Evolutionary conservation across 2,113 vertebrate species (phyloP), one percentile per base, ranked within the genome.

Genomic region (Chaetura pelagica): DNA sequence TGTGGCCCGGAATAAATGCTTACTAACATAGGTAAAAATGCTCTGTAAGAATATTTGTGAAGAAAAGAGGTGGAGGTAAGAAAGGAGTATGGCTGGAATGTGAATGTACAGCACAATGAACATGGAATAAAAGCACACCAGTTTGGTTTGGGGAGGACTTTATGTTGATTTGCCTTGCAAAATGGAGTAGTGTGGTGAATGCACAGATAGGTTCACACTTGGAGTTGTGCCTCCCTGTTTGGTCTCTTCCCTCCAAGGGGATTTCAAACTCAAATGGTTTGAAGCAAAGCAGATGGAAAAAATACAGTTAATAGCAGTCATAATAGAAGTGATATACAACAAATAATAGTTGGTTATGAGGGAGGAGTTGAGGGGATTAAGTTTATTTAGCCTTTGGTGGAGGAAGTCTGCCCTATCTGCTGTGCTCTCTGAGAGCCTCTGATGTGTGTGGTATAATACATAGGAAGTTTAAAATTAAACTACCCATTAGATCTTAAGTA

Each of bases 201-300:
- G 2, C 0, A 1, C 57, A 48, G 48, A 22, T 22, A 46, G 63
- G 17, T n/a, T 40, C 0, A 3, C 1, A 2, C 15, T 22, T 21
- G 59, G 24, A 74, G 48, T 72, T 62, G 17, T 67, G 63, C 26
- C 40, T 76, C 17, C 7, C 21, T 34, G 1, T 75, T 58, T 68
- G 48, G 27, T 32, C 21, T 12, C 24, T 58, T 80, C 15, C 9
- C 30, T 54, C 54, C 44, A 48, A 81, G 8, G 7, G 8, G n/a
- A 46, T 79, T 88, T 82, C 81, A 72, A 23, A 63, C 17, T 66
- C 34, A 51, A 71, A 40, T 48, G 26, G 10, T 83, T 29, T 67
- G 51, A 84, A 84, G 46, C 27, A 73, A 72, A 85, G 49, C 74
- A 66, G 35, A n/a, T 17, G 38, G n/a, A 51, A 75, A 85, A 42